A percentile compares a stretch with the other conserved stretches of the same genome.
Evolutionary conservation across 2,888 invertebrate species (phyloP).

Genomic region (Conistra vaccinii): DNA sequence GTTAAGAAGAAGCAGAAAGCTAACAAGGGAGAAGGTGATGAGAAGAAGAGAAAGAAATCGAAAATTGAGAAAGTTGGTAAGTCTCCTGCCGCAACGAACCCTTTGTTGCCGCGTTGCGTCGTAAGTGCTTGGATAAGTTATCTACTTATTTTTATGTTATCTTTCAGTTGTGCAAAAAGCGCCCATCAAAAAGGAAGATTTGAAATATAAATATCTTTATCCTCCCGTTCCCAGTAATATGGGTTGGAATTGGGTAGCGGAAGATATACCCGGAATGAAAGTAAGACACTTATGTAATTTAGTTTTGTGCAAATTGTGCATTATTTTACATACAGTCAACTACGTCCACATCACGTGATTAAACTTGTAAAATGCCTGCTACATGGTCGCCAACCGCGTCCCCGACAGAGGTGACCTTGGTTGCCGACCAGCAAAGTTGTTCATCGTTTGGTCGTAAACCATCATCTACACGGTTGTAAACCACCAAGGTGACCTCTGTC

Average conservation of each 20-base stretch:
- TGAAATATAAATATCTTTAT: constrained; percentile 81
- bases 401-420: too few species aligned
- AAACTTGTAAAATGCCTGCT: too few species aligned
- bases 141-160: neutral
- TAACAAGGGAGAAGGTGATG: constrained; percentile 30
- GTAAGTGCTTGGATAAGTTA: constrained; percentile 8
- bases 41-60: constrained; percentile 20
- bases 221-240: constrained; percentile 84
- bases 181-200: constrained; percentile 71
- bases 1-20: constrained; percentile 35
- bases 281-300: constrained; percentile 65
- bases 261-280: constrained; percentile 86
- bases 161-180: constrained; percentile 68
- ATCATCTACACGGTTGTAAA: too few species aligned
- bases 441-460: too few species aligned
- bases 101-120: constrained; percentile 67
- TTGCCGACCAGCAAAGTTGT: too few species aligned
- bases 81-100: constrained; percentile 72
- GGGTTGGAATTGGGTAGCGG: constrained; percentile 89
- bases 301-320: neutral
- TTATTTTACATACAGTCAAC: too few species aligned
- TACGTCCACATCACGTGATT: neutral
- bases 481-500: too few species aligned
- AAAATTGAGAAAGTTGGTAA: constrained; percentile 78
- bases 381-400: too few species aligned